Evolutionary conservation across 2,797 vertebrate genomes (phyloP), one percentile per base, ranked within the genome.

Genomic region (Cyclura pinguis): DNA sequence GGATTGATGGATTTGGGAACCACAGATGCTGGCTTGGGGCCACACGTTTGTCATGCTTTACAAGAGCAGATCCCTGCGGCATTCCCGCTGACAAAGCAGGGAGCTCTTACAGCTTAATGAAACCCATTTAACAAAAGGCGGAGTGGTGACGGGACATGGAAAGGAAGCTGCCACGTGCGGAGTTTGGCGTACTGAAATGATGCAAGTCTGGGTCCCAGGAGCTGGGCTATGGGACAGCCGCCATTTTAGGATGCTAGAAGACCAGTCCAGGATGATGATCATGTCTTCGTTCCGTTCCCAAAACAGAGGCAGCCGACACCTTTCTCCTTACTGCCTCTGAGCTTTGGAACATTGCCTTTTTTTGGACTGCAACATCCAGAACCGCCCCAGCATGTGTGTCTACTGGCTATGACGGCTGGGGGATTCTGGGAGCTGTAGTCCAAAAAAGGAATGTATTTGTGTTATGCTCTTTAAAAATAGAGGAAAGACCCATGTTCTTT

Each of bases 51-150:
- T 86, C 78, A 89, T 12, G 32, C 52, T 67, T 62, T 52, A 38
- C 64, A 74, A 91, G 87, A 20, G 47, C 69, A 1, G 14, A 24
- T 78, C 89, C 85, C 80, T 18, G 47, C 38, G 89, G 89, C 89
- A n/a, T 47, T 55, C 47, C 18, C 47, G 6, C 55, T 57, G 57
- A 55, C 57, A 27, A 83, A 90, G 85, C 76, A 5, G 20, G 9
- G 35, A 50, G 62, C 12, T 47, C 27, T 85, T 80, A 47, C 67
- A 7, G 62, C 80, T 89, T 92, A 92, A 92, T 92, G 88, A 92
- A 92, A 92, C 38, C 80, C 73, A 92, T 92, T 89, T 88, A 24
- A 90, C 74, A 91, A 85, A 42, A 38, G 16, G 47, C 42, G 29
- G 78, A n/a, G 14, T 29, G 69, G 14, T 6, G 84, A 74, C 4